Evolutionary conservation across 2,888 invertebrate genomes (phyloP).

Genomic region (Parapristionchus giblindavisi): DNA sequence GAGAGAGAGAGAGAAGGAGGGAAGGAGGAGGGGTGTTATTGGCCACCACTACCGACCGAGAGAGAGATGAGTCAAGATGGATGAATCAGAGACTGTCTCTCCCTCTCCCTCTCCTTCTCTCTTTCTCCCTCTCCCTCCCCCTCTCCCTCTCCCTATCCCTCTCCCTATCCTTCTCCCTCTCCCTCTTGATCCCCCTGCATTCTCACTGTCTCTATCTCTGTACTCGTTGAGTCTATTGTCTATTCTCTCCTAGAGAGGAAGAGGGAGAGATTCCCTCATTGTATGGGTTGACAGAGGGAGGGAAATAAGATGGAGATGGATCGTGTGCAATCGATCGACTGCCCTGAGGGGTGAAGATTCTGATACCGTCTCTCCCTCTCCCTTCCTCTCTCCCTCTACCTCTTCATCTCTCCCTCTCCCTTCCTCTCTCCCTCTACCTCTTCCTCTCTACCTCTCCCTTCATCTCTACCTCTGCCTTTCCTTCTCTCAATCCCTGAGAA

Average conservation of each 20-base stretch:
- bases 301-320: too few species aligned
- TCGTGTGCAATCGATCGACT: too few species aligned
- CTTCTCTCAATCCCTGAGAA: too few species aligned
- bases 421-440: neutral
- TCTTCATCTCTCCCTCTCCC: neutral
- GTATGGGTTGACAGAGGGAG: too few species aligned
- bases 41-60: neutral
- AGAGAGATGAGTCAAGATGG: neutral
- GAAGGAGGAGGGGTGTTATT: neutral
- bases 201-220: neutral
- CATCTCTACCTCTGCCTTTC: too few species aligned
- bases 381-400: neutral
- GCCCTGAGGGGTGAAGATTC: too few species aligned
- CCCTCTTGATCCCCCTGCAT: neutral
- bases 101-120: neutral
- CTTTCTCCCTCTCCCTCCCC: neutral
- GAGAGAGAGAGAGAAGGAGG: neutral
- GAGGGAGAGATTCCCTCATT: too few species aligned
- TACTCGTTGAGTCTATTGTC: too few species aligned
- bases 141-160: too few species aligned
- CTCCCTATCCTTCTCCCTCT: neutral
- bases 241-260: too few species aligned
- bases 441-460: conserved; percentile 1
- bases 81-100: neutral
- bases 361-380: neutral